A percentile compares a stretch with the other conserved stretches of the same genome.
phyloP scores from a whole-genome alignment of 2,113 vertebrate genomes.

The Nycticryphes semicollaris region DNA sequence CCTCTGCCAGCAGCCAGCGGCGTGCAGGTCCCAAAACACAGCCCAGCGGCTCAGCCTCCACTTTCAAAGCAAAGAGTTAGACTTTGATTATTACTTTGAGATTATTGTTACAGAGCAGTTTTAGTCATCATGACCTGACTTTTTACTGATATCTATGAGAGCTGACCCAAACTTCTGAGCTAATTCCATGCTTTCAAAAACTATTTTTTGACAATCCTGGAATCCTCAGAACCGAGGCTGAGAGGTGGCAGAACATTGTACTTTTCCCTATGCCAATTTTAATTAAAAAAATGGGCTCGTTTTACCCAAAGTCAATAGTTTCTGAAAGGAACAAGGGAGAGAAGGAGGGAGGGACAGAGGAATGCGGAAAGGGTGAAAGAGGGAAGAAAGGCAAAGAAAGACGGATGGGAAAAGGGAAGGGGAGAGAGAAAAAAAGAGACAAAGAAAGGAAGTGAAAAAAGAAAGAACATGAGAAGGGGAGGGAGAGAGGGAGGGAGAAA shows the following conservation, averaged over 20 bases:
- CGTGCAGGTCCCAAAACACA: neutral
- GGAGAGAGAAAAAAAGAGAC: neutral
- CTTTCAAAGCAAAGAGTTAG: neutral
- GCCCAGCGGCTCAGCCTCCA: neutral
- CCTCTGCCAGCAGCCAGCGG: neutral
- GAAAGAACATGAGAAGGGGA: no score
- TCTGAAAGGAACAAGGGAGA: neutral
- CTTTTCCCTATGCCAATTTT: neutral
- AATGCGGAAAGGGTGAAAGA: neutral
- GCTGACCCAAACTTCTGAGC: neutral
- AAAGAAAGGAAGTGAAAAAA: no score
- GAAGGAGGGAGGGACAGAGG: neutral
- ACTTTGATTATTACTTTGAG: conserved; percentile 2
- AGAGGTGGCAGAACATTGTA: neutral
- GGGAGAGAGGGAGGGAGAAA: no score
- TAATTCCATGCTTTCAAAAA: neutral
- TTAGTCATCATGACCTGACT: neutral
- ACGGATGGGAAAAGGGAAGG: fast-evolving
- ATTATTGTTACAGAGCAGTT: neutral
- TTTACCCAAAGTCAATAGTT: neutral
- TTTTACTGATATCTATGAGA: neutral
- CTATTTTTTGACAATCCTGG: neutral
- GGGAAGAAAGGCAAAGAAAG: neutral
- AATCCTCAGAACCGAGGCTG: neutral
- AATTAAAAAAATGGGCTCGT: neutral